A percentile compares a stretch with the other conserved stretches of the same genome.
These are phyloP conservation scores for Sinella curviseta DNA, from an alignment of 1,140 invertebrate genomes.

Conservation along the genomic window DNA sequence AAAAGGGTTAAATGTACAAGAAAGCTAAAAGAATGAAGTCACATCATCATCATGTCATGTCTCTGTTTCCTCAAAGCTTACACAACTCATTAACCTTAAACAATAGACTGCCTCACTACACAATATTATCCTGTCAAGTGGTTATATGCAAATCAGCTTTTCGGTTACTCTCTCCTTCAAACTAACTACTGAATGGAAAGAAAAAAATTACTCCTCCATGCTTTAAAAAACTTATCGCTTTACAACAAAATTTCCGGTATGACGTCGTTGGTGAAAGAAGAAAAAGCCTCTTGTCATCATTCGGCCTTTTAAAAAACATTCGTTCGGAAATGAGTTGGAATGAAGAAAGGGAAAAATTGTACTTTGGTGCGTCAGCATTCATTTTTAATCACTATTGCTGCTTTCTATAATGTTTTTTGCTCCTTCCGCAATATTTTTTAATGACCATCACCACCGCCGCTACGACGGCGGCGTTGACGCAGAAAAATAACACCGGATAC, in stretches of 20 bases:
- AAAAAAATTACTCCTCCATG: neutral
- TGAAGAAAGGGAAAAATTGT: neutral
- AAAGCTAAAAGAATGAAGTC: conserved; percentile 4
- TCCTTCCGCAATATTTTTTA: neutral
- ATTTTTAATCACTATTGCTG: neutral
- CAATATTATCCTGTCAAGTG: neutral
- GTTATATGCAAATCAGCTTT: conserved; percentile 13
- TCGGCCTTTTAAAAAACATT: neutral
- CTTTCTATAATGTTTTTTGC: neutral
- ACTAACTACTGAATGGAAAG: neutral
- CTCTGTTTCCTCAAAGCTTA: conserved; percentile 20
- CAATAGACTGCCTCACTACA: neutral
- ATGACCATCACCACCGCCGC: neutral
- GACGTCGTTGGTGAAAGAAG: neutral
- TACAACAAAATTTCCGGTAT: conserved; percentile 5
- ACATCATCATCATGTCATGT: neutral
- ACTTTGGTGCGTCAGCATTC: neutral
- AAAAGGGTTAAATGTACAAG: conserved; percentile 18
- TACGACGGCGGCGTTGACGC: neutral
- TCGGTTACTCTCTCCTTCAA: neutral
- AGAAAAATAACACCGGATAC: conserved; percentile 22
- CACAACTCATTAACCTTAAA: conserved; percentile 27
- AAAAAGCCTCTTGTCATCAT: neutral
- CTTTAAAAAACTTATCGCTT: neutral
- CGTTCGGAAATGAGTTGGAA: conserved; percentile 21